Percentiles rank a stretch among this genome's conserved stretches.
These are phyloP conservation scores for Carcina quercana DNA, from an alignment of 2,888 invertebrate species.

Conservation along the genomic window DNA sequence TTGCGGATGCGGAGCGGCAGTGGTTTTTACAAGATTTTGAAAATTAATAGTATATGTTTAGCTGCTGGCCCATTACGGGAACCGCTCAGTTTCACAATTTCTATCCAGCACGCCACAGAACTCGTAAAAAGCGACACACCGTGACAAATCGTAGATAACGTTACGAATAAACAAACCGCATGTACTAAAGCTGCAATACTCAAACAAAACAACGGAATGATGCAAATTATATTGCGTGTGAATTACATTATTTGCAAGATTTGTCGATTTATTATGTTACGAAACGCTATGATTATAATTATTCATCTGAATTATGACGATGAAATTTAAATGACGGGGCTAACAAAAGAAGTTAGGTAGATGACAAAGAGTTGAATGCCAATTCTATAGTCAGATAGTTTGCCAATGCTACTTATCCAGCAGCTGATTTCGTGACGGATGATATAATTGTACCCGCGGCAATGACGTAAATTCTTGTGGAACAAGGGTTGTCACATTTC, in stretches of 20 bases:
- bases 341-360: neutral
- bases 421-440: conserved; percentile 58
- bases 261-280: neutral
- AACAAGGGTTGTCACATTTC: too few species aligned
- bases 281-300: conserved; percentile 1
- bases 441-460: conserved; percentile 50
- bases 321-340: neutral
- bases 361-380: neutral
- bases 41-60: too few species aligned
- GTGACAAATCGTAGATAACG: conserved; percentile 23
- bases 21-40: too few species aligned
- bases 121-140: conserved; percentile 12
- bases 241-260: neutral
- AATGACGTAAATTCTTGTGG: conserved; percentile 54
- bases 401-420: conserved; percentile 31
- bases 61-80: too few species aligned
- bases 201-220: neutral
- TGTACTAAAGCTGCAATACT: conserved; percentile 22
- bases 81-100: conserved; percentile 3
- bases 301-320: neutral
- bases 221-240: neutral
- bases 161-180: conserved; percentile 29
- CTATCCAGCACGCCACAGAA: conserved; percentile 3
- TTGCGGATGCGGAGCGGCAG: too few species aligned
- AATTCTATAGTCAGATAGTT: conserved; percentile 24